Evolutionary conservation across 2,888 invertebrate genomes (phyloP).

Genomic region (Andrena chrysosceles): DNA sequence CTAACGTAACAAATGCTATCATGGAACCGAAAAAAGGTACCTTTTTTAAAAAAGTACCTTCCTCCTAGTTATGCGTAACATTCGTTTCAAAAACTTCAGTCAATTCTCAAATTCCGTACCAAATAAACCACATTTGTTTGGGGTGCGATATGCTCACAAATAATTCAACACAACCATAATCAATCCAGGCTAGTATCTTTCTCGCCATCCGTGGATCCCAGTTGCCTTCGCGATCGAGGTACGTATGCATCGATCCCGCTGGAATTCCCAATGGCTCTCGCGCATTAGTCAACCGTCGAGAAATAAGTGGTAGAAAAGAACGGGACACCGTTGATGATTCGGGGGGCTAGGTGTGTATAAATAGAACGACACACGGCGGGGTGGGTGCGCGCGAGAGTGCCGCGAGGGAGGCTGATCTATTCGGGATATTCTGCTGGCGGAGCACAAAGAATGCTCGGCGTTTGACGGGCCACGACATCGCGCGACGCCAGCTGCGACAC

Average conservation of each 20-base stretch:
- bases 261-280: conserved; percentile 64
- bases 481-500: conserved; percentile 77
- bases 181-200: no score
- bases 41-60: background rate
- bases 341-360: conserved; percentile 54
- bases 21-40: background rate
- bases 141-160: no score
- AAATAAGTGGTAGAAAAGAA: conserved; percentile 60
- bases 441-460: conserved; percentile 78
- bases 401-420: conserved; percentile 66
- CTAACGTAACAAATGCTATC: background rate
- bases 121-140: no score
- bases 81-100: no score
- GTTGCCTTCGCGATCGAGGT: conserved; percentile 16
- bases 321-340: conserved; percentile 55
- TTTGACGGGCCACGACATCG: conserved; percentile 77
- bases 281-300: conserved; percentile 66
- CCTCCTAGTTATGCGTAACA: no score
- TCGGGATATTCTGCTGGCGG: conserved; percentile 66
- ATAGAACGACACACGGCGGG: conserved; percentile 49
- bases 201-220: background rate
- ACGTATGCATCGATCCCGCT: conserved; percentile 39
- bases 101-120: no score
- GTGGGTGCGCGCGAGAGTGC: conserved; percentile 39
- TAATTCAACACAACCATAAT: no score